Conservation (phyloP, 2,888 invertebrate species). For the Campopleginae sp. region DNA sequence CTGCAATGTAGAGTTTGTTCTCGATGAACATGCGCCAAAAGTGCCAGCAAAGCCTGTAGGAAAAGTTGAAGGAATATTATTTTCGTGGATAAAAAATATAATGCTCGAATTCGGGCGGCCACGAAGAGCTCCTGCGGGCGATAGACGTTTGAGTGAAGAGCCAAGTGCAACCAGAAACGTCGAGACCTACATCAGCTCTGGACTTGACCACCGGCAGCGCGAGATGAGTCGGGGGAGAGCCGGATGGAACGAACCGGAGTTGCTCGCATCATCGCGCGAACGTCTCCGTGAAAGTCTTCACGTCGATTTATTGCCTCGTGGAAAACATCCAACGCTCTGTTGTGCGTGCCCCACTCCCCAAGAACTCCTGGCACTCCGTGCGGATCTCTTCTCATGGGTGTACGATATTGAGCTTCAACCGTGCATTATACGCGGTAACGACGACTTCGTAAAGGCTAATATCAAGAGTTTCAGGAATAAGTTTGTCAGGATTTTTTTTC, state of each 20-base stretch:
- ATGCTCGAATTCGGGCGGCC: conserved; percentile 15
- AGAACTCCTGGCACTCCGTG: conserved; percentile 42
- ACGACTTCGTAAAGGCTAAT: not conserved
- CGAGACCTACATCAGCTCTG: conserved; percentile 58
- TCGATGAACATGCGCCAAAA: not conserved
- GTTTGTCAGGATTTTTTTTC: not conserved
- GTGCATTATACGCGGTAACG: conserved; percentile 34
- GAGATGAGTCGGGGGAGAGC: conserved; percentile 59
- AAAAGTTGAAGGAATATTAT: not conserved
- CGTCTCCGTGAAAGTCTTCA: conserved; percentile 66
- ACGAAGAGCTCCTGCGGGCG: conserved; percentile 15
- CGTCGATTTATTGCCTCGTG: conserved; percentile 67
- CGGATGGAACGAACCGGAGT: conserved; percentile 58
- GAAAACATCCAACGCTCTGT: conserved; percentile 56
- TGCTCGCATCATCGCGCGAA: conserved; percentile 60
- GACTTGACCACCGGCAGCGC: conserved; percentile 67
- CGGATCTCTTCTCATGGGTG: conserved; percentile 43
- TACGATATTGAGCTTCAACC: conserved; percentile 37
- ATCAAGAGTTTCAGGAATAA: conserved; percentile 1
- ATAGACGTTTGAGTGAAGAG: conserved; percentile 18
- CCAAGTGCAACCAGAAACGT: conserved; percentile 43
- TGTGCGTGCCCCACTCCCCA: conserved; percentile 50
- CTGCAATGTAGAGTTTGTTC: not conserved
- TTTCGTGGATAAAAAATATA: conserved; percentile 19
- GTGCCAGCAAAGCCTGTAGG: not conserved